Evolutionary conservation across 2,113 vertebrate genomes (phyloP).

Genomic region (Notarius quadriscutis): DNA sequence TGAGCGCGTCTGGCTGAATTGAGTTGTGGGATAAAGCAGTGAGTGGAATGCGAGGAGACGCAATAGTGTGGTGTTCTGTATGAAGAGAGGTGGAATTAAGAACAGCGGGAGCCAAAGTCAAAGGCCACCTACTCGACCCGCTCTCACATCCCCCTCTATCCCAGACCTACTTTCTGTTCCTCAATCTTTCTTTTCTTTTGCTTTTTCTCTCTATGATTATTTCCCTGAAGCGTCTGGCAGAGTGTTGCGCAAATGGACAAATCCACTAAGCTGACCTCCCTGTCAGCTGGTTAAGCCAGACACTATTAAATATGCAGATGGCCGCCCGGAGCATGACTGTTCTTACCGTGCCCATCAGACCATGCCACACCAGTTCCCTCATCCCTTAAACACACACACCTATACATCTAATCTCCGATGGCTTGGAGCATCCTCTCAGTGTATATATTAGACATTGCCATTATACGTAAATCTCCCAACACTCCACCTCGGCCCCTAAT

Average conservation of each 20-base stretch:
- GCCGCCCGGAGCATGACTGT: conserved; percentile 40
- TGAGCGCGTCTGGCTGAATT: conserved; percentile 46
- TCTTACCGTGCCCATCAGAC: conserved; percentile 34
- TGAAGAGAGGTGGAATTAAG: conserved; percentile 57
- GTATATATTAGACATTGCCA: conserved; percentile 41
- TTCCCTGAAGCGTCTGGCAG: conserved; percentile 51
- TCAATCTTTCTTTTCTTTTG: conserved; percentile 3
- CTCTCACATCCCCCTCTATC: conserved; percentile 7
- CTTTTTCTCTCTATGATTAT: conserved; percentile 44
- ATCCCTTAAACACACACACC: conserved; percentile 5
- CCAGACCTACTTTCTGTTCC: background rate
- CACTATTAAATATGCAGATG: conserved; percentile 64
- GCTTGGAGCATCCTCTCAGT: conserved; percentile 42
- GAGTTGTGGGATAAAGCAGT: conserved; percentile 54
- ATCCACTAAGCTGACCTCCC: conserved; percentile 60
- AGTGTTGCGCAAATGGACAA: conserved; percentile 52
- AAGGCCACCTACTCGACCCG: conserved; percentile 47
- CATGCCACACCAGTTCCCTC: conserved; percentile 8
- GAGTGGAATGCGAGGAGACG: conserved; percentile 30
- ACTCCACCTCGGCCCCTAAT: conserved; percentile 50
- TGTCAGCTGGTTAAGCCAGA: conserved; percentile 55
- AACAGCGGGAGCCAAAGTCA: conserved; percentile 56
- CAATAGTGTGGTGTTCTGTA: conserved; percentile 22
- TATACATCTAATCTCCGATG: conserved; percentile 41
- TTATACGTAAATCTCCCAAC: conserved; percentile 55